Evolutionary conservation across 2,888 invertebrate species (phyloP).

Genomic region (Campoletis raptor): DNA sequence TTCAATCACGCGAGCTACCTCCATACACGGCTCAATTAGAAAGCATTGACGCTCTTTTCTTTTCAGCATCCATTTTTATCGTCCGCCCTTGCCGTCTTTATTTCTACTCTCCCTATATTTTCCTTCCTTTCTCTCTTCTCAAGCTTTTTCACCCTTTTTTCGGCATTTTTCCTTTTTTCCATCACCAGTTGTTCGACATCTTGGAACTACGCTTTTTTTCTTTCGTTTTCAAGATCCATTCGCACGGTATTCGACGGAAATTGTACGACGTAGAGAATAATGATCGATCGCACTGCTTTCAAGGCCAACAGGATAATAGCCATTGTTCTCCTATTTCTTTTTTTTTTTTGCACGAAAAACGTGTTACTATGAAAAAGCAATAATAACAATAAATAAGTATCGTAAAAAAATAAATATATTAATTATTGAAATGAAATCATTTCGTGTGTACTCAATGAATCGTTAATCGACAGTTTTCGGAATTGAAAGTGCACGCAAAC

Average conservation of each 20-base stretch:
- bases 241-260: slow-evolving; percentile 35
- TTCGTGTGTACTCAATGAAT: no score
- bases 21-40: not conserved
- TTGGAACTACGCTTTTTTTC: not conserved
- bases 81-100: not conserved
- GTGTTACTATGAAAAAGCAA: not conserved
- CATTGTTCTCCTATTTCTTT: slow-evolving; percentile 29
- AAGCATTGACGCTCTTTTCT: not conserved
- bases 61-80: slow-evolving; percentile 16
- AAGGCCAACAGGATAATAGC: slow-evolving; percentile 38
- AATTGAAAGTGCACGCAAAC: not conserved
- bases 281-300: slow-evolving; percentile 52
- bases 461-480: not conserved
- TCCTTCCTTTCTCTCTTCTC: not conserved
- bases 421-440: not conserved
- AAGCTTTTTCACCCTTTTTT: slow-evolving; percentile 10
- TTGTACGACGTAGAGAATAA: slow-evolving; percentile 39
- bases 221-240: slow-evolving; percentile 1
- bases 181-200: not conserved
- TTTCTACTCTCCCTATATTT: not conserved
- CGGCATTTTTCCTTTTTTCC: not conserved
- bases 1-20: not conserved
- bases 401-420: not conserved
- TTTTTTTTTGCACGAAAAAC: not conserved
- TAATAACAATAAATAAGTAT: not conserved